Evolutionary conservation across 2,113 vertebrate species (phyloP).

Genomic region (Synchiropus splendidus): DNA sequence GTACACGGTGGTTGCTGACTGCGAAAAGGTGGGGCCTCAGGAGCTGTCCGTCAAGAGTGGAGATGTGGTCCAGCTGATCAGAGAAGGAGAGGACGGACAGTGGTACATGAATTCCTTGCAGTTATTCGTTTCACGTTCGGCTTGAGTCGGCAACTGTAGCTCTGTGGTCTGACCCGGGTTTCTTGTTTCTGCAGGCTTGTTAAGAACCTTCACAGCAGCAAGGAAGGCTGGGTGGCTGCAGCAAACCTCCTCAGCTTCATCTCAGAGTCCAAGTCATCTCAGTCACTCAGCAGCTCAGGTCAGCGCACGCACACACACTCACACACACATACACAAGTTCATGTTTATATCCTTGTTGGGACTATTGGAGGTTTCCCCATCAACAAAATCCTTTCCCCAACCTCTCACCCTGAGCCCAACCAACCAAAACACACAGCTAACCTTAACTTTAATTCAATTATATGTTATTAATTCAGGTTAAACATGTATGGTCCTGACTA

Average conservation of each 20-base stretch:
- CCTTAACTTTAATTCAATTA: not conserved
- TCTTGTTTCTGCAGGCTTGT: conserved; percentile 86
- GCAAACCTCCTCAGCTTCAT: conserved; percentile 76
- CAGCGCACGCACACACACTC: not conserved
- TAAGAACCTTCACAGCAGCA: conserved; percentile 78
- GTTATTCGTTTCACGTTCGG: not conserved
- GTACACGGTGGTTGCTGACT: conserved; percentile 78
- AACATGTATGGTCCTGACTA: no score
- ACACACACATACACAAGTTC: no score
- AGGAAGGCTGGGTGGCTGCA: conserved; percentile 82
- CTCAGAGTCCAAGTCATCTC: conserved; percentile 78
- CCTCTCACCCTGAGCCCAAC: no score
- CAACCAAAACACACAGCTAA: no score
- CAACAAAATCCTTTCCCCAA: not conserved
- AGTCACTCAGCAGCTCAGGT: conserved; percentile 92
- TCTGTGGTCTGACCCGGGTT: no score
- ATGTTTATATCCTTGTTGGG: no score
- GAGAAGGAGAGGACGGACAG: conserved; percentile 79
- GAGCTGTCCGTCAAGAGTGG: conserved; percentile 78
- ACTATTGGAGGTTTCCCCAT: not conserved
- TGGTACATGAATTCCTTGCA: conserved; percentile 68
- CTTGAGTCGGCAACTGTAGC: not conserved
- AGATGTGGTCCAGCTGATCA: conserved; percentile 81
- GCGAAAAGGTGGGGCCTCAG: conserved; percentile 73
- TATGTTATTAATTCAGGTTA: no score